These are phyloP conservation scores for Syndactyla subalaris DNA, from an alignment of 2,797 vertebrate genomes.

Conservation along the genomic window DNA sequence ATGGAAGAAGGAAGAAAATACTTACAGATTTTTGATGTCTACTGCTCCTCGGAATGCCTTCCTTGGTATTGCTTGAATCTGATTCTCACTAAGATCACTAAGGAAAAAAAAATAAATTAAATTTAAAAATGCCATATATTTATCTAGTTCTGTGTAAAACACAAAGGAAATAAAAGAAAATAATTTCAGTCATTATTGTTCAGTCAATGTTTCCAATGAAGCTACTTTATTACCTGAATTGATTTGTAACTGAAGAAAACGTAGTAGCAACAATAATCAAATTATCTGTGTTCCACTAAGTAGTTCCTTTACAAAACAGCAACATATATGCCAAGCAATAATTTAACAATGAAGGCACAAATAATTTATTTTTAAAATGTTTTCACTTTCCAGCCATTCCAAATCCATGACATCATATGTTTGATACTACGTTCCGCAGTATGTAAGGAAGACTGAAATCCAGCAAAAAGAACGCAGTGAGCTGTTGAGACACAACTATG, in stretches of 20 bases:
- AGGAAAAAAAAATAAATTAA: neutral
- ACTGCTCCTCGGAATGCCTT: constrained; percentile 97
- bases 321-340: neutral
- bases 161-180: neutral
- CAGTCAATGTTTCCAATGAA: neutral
- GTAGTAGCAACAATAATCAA: neutral
- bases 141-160: neutral
- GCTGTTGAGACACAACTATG: neutral
- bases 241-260: neutral
- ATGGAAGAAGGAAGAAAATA: constrained; percentile 46
- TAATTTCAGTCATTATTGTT: neutral
- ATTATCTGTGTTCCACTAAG: neutral
- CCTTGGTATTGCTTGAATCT: constrained; percentile 96
- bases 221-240: neutral
- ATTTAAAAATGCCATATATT: neutral
- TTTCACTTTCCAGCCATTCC: neutral
- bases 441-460: neutral
- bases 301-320: neutral
- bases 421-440: neutral
- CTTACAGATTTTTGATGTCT: constrained; percentile 99
- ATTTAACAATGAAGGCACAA: neutral
- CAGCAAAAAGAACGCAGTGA: neutral
- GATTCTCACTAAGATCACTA: constrained; percentile 98
- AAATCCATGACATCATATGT: neutral
- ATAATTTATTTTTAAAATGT: neutral